Evolutionary conservation across 2,797 vertebrate genomes (phyloP).

Genomic region (Decapterus maruadsi): DNA sequence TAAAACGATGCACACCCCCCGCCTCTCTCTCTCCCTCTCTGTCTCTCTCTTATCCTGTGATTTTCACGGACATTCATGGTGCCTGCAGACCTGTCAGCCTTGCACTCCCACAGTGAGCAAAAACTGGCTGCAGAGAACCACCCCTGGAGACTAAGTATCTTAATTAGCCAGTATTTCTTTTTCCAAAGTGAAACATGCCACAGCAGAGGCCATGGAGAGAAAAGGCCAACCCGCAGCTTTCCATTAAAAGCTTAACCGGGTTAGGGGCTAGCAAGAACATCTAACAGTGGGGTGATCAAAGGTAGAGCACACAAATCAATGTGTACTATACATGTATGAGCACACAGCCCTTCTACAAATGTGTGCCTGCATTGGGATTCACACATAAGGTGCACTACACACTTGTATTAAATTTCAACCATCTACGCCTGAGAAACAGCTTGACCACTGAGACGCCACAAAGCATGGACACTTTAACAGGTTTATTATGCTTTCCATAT

Average conservation of each 20-base stretch:
- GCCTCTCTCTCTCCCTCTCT: not conserved
- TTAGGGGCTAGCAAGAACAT: constrained; percentile 50
- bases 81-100: constrained; percentile 44
- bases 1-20: not conserved
- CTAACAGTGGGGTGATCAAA: constrained; percentile 62
- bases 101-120: constrained; percentile 39
- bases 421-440: constrained; percentile 50
- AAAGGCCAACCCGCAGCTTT: constrained; percentile 56
- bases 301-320: constrained; percentile 50
- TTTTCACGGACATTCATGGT: constrained; percentile 34
- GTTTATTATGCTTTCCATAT: constrained; percentile 51
- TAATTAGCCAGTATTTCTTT: constrained; percentile 62
- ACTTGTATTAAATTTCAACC: constrained; percentile 38
- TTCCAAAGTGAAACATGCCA: constrained; percentile 38
- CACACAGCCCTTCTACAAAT: constrained; percentile 13
- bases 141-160: constrained; percentile 47
- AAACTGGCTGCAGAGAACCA: constrained; percentile 47
- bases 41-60: not conserved
- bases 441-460: constrained; percentile 46
- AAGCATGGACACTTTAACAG: constrained; percentile 48
- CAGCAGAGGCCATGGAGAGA: constrained; percentile 46
- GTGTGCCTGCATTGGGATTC: constrained; percentile 2
- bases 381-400: not conserved
- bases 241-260: constrained; percentile 60
- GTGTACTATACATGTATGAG: constrained; percentile 10